Evolutionary conservation across 2,113 vertebrate genomes (phyloP).

Genomic region (Pygoscelis adeliae): DNA sequence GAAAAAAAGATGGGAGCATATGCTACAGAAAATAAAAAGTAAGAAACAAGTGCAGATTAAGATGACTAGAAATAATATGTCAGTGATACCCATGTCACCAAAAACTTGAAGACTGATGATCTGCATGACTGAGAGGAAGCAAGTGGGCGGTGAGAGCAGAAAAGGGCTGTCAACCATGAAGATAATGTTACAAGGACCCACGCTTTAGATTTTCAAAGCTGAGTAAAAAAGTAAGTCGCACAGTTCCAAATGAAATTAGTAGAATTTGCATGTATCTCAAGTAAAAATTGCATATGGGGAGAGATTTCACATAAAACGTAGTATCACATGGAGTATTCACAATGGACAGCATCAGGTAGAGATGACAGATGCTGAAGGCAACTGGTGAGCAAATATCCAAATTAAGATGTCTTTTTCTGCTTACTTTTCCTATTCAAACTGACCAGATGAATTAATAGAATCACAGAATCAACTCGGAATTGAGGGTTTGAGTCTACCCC

Average conservation of each 20-base stretch:
- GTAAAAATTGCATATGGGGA: neutral
- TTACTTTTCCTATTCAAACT: neutral
- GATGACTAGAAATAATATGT: neutral
- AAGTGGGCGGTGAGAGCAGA: neutral
- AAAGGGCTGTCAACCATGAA: neutral
- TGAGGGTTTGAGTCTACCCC: neutral
- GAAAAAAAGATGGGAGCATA: neutral
- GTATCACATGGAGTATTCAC: neutral
- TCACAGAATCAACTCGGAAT: neutral
- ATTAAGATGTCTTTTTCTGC: neutral
- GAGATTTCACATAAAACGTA: neutral
- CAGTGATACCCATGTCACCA: neutral
- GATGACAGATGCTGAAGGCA: neutral
- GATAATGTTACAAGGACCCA: neutral
- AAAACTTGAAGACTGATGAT: neutral
- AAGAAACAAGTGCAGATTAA: neutral
- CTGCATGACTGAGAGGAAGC: slow-evolving; percentile 9
- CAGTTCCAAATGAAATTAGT: neutral
- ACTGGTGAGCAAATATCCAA: neutral
- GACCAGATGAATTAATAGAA: neutral
- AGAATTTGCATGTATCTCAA: neutral
- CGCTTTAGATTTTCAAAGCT: neutral
- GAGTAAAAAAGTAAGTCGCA: neutral
- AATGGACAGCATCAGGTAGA: neutral
- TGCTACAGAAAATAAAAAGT: neutral